A percentile compares a stretch with the other conserved stretches of the same genome.
Conservation (phyloP, 1,140 invertebrate genomes). For the Drosophila parabipectinata region DNA sequence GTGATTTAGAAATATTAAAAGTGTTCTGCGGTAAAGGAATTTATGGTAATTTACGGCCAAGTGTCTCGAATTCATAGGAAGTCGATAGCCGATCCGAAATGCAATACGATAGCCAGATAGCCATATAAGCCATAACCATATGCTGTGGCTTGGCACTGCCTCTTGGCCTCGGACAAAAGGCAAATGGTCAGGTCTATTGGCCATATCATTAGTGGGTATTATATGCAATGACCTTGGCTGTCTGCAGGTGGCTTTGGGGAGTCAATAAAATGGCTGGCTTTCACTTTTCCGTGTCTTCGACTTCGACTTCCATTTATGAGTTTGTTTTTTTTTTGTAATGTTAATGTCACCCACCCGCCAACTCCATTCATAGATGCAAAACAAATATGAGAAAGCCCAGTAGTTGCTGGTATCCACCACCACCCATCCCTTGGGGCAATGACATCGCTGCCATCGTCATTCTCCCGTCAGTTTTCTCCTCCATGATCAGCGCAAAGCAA, state of each 20-base stretch:
- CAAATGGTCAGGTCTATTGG: conserved; percentile 38
- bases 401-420: conserved; percentile 21
- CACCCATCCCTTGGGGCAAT: conserved; percentile 59
- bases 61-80: conserved; percentile 42
- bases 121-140: neutral
- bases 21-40: conserved; percentile 37
- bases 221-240: conserved; percentile 63
- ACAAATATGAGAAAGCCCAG: conserved; percentile 60
- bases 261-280: conserved; percentile 57
- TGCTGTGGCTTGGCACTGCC: conserved; percentile 1
- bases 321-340: conserved; percentile 11
- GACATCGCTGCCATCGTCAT: conserved; percentile 40
- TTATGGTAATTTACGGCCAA: conserved; percentile 51
- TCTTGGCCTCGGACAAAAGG: conserved; percentile 40
- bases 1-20: conserved; percentile 39
- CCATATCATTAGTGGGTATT: conserved; percentile 41
- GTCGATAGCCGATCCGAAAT: conserved; percentile 16
- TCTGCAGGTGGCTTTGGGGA: conserved; percentile 60
- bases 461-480: conserved; percentile 45
- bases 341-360: conserved; percentile 40
- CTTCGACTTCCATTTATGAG: conserved; percentile 22
- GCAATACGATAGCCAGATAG: neutral
- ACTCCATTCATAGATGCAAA: conserved; percentile 27
- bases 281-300: conserved; percentile 55
- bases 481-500: conserved; percentile 43